Conservation (phyloP, 2,113 vertebrate species). For the Castor canadensis region DNA sequence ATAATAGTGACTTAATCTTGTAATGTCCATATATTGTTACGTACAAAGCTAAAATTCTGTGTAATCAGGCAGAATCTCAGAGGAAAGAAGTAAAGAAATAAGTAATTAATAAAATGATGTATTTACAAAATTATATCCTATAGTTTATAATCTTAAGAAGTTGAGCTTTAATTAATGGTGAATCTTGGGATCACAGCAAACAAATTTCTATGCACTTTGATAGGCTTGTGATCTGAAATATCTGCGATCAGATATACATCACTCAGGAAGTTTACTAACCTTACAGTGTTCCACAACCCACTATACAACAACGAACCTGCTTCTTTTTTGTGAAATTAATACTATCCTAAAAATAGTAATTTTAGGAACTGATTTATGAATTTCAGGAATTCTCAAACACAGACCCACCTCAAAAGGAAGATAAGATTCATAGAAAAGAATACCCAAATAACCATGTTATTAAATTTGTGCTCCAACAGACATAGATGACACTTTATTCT, state of each 20-base stretch:
- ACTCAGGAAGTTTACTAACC: no score
- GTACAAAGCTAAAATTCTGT: neutral
- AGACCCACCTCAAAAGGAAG: neutral
- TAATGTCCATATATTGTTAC: neutral
- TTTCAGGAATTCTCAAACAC: neutral
- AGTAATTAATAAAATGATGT: neutral
- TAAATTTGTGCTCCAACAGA: neutral
- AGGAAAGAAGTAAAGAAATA: neutral
- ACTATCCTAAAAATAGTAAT: no score
- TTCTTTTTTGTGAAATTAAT: neutral
- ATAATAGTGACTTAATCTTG: neutral
- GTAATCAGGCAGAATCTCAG: neutral
- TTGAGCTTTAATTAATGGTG: neutral
- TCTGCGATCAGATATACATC: neutral
- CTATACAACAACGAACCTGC: neutral
- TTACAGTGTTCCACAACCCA: neutral
- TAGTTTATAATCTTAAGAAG: neutral
- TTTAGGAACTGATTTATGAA: neutral
- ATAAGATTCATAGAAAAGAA: neutral
- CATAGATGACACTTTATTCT: neutral
- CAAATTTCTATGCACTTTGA: neutral
- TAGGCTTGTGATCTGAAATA: neutral
- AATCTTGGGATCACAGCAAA: neutral
- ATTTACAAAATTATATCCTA: neutral
- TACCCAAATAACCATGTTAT: neutral